Evolutionary conservation across 2,888 invertebrate genomes (phyloP), one percentile per base, ranked within the genome.

Genomic region (Aelia acuminata): DNA sequence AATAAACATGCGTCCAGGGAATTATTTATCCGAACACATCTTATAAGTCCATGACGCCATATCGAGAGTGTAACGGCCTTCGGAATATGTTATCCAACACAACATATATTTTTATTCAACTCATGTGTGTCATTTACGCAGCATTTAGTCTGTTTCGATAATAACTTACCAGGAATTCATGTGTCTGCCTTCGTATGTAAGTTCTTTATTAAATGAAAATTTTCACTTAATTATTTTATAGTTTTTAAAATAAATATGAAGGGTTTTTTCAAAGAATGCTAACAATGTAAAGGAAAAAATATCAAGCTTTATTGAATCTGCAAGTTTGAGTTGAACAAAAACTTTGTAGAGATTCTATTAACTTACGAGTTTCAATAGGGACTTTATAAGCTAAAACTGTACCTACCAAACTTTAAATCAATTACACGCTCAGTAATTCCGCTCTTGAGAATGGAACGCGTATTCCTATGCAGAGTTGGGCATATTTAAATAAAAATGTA

Each of bases 1-100:
- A 80, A 80, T 80, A 80, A 80, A n/a, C n/a, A 80, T 80, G 80
- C 13, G 2, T 80, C 43, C 43, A 13, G 43, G n/a, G 13, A 80
- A 80, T 80, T 80, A 80, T 80, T 80, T 43, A 80, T 80, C 22
- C 39, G 1, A 7, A 20, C 80, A 80, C 22, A 39, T 20, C 80
- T 43, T n/a, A 80, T 43, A 80, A 18, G 43, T 15, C 43, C 80
- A 15, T 15, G 13, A 15, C 80, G n/a, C 80, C n/a, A 43, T n/a
- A 80, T 13, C 2, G 43, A 22, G 22, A n/a, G 11, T 22, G 7
- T 43, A 80, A 43, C 80, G 80, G 80, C 80, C 80, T 80, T 80
- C 80, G 3, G 35, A 80, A 80, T n/a, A 80, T 80, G 10, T 80
- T 80, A 43, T 80, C 35, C 39, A 3, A 20, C 31, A 18, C 2